Conservation (phyloP, 1,140 invertebrate species). For the Melitaea cinxia region DNA sequence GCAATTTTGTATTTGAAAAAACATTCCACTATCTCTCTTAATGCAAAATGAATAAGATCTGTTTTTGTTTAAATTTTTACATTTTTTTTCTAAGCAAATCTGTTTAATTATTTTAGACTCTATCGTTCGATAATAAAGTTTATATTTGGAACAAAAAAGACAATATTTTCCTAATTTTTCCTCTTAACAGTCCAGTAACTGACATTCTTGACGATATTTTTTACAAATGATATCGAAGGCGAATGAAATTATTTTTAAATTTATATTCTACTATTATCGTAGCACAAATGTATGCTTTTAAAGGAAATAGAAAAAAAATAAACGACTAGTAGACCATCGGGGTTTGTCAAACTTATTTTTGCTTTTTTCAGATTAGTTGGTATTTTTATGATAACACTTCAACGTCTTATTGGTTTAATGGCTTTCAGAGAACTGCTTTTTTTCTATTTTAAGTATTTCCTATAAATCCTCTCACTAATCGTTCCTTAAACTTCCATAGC, state of each 20-base stretch:
- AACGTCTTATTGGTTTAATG: too few species aligned
- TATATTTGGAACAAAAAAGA: not conserved
- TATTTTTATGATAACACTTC: too few species aligned
- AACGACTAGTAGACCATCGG: too few species aligned
- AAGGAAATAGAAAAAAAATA: constrained; percentile 17
- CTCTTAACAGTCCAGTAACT: constrained; percentile 21
- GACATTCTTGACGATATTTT: constrained; percentile 22
- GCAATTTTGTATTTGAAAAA: constrained; percentile 5
- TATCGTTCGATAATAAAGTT: not conserved
- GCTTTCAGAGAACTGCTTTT: too few species aligned
- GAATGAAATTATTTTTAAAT: constrained; percentile 15
- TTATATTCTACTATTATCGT: constrained; percentile 14
- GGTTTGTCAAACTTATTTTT: too few species aligned
- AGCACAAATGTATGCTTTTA: not conserved
- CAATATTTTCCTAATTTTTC: constrained; percentile 21
- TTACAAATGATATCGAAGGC: constrained; percentile 6
- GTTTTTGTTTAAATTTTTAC: not conserved
- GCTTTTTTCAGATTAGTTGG: too few species aligned
- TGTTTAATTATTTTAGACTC: not conserved
- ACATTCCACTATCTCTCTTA: not conserved
- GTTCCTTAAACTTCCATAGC: too few species aligned
- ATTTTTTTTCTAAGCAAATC: not conserved
- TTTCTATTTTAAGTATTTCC: too few species aligned
- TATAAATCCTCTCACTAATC: too few species aligned
- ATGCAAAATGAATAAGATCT: not conserved